Conservation (phyloP, 1,140 invertebrate genomes). For the Pseudomyrmex gracilis region DNA sequence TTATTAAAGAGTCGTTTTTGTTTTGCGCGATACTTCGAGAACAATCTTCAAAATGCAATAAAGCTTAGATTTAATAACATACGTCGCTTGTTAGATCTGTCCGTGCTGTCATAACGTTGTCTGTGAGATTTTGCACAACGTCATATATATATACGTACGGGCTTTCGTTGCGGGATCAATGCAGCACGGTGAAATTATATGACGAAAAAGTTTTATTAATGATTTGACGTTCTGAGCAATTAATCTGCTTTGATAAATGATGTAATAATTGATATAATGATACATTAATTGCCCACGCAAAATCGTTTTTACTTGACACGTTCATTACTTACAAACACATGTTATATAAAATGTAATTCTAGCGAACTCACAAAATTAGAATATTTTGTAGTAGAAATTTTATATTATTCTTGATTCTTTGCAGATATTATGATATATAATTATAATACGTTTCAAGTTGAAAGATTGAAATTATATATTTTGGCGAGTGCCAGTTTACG, state of each 20-base stretch:
- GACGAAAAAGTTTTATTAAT: not conserved
- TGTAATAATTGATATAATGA: conserved; percentile 12
- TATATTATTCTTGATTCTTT: too few species aligned
- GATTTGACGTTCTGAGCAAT: not conserved
- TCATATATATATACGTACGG: not conserved
- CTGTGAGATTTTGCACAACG: not conserved
- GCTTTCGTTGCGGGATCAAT: not conserved
- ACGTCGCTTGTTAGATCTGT: not conserved
- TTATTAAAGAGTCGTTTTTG: not conserved
- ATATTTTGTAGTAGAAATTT: too few species aligned
- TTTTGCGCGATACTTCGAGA: too few species aligned
- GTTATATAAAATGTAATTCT: too few species aligned
- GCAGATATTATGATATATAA: not conserved
- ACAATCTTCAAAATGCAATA: too few species aligned
- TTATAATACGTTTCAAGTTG: not conserved
- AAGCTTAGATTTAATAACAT: not conserved
- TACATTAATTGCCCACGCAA: not conserved
- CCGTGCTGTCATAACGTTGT: not conserved
- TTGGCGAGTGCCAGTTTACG: not conserved
- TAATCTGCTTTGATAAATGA: not conserved
- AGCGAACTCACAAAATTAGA: too few species aligned
- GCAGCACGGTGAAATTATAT: not conserved
- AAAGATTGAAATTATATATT: not conserved
- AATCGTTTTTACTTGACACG: not conserved
- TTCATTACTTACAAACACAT: not conserved